These are phyloP conservation scores for Polyergus mexicanus DNA, from an alignment of 1,140 invertebrate genomes.

Conservation along the genomic window DNA sequence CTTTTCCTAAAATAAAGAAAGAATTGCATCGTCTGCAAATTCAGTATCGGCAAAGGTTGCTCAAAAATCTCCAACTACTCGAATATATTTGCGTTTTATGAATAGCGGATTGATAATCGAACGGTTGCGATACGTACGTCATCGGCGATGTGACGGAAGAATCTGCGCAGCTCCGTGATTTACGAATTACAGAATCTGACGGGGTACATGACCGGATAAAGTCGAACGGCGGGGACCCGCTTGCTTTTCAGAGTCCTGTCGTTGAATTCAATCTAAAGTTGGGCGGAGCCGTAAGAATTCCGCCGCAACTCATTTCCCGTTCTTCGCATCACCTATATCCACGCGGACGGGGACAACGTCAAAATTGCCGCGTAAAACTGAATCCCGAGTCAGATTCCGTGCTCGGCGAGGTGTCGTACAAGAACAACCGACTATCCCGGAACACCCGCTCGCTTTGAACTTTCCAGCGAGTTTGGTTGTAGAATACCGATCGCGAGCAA, in stretches of 20 bases:
- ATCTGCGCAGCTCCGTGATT: background rate
- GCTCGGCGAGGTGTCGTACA: conserved; percentile 63
- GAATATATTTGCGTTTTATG: conserved; percentile 1
- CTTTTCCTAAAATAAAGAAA: background rate
- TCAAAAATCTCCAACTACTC: background rate
- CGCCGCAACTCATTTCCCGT: conserved; percentile 73
- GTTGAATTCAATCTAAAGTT: conserved; percentile 81
- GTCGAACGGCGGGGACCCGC: conserved; percentile 56
- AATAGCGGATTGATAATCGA: conserved; percentile 23
- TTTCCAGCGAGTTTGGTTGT: conserved; percentile 62
- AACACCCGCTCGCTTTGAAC: conserved; percentile 57
- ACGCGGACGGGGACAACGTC: conserved; percentile 62
- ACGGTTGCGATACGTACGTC: background rate
- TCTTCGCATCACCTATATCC: conserved; percentile 56
- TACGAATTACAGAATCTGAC: conserved; percentile 54
- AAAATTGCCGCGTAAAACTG: conserved; percentile 71
- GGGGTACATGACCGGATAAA: conserved; percentile 50
- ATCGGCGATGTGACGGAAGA: background rate
- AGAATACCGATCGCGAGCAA: conserved; percentile 42
- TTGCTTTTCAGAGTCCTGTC: conserved; percentile 69
- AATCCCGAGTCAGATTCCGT: conserved; percentile 61
- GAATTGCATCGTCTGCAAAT: conserved; percentile 11
- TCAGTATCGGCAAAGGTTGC: background rate
- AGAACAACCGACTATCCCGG: conserved; percentile 59
- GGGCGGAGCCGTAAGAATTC: conserved; percentile 74